A percentile compares a stretch with the other conserved stretches of the same genome.
Conservation (phyloP, 1,140 invertebrate genomes). For the Drosophila fuyamai region DNA sequence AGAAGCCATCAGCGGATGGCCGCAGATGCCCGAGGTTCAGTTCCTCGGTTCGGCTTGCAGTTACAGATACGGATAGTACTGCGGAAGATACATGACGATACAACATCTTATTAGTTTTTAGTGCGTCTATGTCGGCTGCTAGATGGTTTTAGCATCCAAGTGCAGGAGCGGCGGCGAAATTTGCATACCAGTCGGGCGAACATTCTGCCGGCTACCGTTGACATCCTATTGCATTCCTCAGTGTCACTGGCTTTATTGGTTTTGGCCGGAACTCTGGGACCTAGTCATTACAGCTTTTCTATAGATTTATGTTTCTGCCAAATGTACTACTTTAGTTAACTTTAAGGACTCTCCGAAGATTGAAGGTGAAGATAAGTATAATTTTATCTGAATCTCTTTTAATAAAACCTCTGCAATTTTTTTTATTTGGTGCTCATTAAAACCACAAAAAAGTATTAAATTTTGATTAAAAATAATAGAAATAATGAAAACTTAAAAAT, state of each 20-base stretch:
- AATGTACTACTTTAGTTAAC: too few species aligned
- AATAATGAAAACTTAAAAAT: too few species aligned
- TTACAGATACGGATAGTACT: slow-evolving; percentile 35
- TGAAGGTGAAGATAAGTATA: too few species aligned
- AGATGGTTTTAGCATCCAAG: slow-evolving; percentile 30
- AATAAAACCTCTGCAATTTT: too few species aligned
- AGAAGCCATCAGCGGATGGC: slow-evolving; percentile 72
- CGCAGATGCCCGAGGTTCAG: slow-evolving; percentile 29
- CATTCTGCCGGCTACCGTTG: slow-evolving; percentile 33
- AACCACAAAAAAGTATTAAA: too few species aligned
- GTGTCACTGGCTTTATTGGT: slow-evolving; percentile 31
- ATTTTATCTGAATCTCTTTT: too few species aligned
- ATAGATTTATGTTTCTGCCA: too few species aligned
- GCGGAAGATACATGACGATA: slow-evolving; percentile 61
- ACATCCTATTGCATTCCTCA: slow-evolving; percentile 55
- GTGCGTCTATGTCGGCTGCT: slow-evolving; percentile 50
- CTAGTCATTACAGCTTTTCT: slow-evolving; percentile 14
- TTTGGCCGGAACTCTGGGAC: background rate
- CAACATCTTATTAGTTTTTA: slow-evolving; percentile 81
- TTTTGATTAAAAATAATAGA: too few species aligned
- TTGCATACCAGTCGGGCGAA: slow-evolving; percentile 45
- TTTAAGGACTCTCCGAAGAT: too few species aligned
- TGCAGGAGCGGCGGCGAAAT: slow-evolving; percentile 26
- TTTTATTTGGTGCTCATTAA: too few species aligned
- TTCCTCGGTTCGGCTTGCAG: slow-evolving; percentile 28